Conservation (phyloP, 2,888 invertebrate genomes). For the Acrobasis suavella region DNA sequence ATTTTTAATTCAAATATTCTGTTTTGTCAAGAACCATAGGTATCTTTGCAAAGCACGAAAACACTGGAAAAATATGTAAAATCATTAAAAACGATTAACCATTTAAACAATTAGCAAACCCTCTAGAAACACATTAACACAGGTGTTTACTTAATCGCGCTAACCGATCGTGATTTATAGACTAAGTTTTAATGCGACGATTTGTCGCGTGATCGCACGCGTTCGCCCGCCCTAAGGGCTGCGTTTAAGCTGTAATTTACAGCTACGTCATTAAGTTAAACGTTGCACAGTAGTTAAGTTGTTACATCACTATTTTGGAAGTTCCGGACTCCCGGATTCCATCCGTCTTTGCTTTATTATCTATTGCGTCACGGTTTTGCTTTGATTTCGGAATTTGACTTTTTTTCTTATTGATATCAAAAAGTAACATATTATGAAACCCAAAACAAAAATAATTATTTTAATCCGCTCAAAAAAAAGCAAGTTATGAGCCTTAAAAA, state of each 20-base stretch:
- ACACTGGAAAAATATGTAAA: no score
- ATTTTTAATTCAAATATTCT: no score
- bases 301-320: neutral
- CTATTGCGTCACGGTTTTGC: no score
- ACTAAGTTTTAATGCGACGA: conserved; percentile 7
- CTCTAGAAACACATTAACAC: neutral
- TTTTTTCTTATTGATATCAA: no score
- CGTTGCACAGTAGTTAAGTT: conserved; percentile 1
- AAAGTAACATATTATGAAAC: no score
- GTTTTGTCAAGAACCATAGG: no score
- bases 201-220: conserved; percentile 5
- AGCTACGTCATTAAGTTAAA: neutral
- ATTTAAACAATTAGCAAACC: neutral
- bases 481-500: no score
- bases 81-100: no score
- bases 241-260: conserved; percentile 1
- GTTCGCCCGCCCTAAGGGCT: neutral
- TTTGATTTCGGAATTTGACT: no score
- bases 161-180: conserved; percentile 1
- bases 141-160: conserved; percentile 3
- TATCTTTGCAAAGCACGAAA: no score
- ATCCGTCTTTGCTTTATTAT: neutral
- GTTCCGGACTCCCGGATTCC: neutral
- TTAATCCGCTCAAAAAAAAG: no score
- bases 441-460: no score